These are phyloP conservation scores for Sebastes elongatus DNA, from an alignment of 2,797 vertebrate species.

Conservation along the genomic window DNA sequence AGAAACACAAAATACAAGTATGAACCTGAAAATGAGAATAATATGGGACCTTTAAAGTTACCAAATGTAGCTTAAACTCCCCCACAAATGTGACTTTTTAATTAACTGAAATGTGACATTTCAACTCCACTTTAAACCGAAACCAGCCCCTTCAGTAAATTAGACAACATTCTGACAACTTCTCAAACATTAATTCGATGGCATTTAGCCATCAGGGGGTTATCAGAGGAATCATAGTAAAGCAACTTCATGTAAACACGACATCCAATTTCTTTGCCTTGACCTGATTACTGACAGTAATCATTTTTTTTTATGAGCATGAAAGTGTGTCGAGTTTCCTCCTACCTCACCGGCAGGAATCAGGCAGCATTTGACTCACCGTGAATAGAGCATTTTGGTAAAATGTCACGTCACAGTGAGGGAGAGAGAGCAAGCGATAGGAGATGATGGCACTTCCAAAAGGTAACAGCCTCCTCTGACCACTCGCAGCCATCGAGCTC, in stretches of 20 bases:
- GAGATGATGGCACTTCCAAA: conserved; percentile 18
- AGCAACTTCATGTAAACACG: not conserved
- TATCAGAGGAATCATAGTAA: not conserved
- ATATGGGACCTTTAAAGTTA: not conserved
- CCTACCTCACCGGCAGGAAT: not conserved
- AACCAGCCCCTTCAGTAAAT: not conserved
- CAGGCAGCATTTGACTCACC: conserved; percentile 4
- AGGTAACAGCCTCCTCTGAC: conserved; percentile 30
- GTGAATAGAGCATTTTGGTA: conserved; percentile 14
- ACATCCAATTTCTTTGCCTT: not conserved
- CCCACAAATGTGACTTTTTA: not conserved
- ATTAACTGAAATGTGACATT: not conserved
- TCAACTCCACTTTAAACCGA: not conserved
- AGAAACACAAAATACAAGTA: no score
- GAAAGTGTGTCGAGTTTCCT: not conserved
- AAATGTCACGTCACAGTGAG: conserved; percentile 36
- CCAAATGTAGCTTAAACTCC: not conserved
- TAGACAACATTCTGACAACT: not conserved
- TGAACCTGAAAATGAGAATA: no score
- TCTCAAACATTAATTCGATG: not conserved
- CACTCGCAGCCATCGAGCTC: conserved; percentile 24
- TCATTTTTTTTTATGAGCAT: not conserved
- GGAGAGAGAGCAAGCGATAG: not conserved
- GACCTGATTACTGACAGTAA: conserved; percentile 5
- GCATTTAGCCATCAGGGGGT: conserved; percentile 4